Percentiles rank a stretch among this genome's conserved stretches.
phyloP scores from a whole-genome alignment of 2,888 invertebrate species.

The Eugnorisma glareosa region DNA sequence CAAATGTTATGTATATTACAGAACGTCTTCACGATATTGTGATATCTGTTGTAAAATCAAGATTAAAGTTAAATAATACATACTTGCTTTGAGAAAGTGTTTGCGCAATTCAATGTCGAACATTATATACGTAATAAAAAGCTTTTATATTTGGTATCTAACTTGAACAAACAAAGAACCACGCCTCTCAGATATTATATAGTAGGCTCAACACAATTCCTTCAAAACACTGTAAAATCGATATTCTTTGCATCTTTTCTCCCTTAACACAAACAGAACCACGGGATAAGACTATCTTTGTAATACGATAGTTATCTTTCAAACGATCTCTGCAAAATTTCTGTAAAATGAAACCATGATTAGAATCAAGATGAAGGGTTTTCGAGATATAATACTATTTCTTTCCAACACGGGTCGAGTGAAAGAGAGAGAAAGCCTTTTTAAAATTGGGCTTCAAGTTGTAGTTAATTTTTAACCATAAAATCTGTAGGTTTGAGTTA shows the following conservation, averaged over 20 bases:
- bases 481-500: not conserved
- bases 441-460: not conserved
- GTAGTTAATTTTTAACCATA: not conserved
- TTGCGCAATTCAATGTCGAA: not conserved
- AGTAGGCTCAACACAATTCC: not conserved
- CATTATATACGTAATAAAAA: not conserved
- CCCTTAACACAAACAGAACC: constrained; percentile 34
- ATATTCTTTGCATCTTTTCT: constrained; percentile 31
- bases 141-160: too few relatives aligned
- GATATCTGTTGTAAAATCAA: too few relatives aligned
- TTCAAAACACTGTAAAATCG: constrained; percentile 24
- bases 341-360: constrained; percentile 47
- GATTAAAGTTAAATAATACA: not conserved
- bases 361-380: constrained; percentile 36
- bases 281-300: constrained; percentile 40
- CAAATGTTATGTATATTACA: not conserved
- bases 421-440: not conserved
- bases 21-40: not conserved
- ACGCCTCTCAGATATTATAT: too few relatives aligned
- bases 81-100: not conserved
- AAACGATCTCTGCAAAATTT: constrained; percentile 50
- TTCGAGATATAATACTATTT: constrained; percentile 5
- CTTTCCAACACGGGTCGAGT: not conserved
- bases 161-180: not conserved
- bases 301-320: constrained; percentile 55